Evolutionary conservation across 1,140 invertebrate genomes (phyloP).

Genomic region (Mylabris phalerata): DNA sequence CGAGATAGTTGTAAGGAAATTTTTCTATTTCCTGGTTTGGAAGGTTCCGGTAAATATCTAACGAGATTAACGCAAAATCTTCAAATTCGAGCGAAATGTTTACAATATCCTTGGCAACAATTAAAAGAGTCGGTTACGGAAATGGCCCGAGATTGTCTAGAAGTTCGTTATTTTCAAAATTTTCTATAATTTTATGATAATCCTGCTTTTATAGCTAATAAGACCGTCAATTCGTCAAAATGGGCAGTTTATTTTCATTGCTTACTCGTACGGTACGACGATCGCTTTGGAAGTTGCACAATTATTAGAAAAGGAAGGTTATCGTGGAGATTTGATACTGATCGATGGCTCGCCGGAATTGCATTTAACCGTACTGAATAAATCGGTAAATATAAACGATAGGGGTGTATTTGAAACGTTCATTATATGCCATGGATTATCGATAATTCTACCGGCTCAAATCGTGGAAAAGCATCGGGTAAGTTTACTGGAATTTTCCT

Average conservation of each 20-base stretch:
- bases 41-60: too few species aligned
- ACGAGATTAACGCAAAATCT: neutral
- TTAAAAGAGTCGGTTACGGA: neutral
- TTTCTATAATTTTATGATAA: neutral
- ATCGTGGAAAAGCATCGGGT: too few species aligned
- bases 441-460: constrained; percentile 1
- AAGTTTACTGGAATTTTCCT: neutral
- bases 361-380: constrained; percentile 35
- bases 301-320: constrained; percentile 51
- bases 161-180: too few species aligned
- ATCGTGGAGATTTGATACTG: constrained; percentile 47
- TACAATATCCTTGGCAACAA: too few species aligned
- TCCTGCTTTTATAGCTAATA: neutral
- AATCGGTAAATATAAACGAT: constrained; percentile 28
- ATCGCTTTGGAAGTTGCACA: constrained; percentile 50
- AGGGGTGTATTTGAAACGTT: constrained; percentile 47
- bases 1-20: neutral
- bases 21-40: neutral
- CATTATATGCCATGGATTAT: constrained; percentile 49
- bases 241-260: constrained; percentile 49
- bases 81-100: too few species aligned
- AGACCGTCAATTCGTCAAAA: constrained; percentile 1
- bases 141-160: too few species aligned
- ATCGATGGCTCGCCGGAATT: constrained; percentile 53
- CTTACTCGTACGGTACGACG: constrained; percentile 57